These are phyloP conservation scores for Esox lucius DNA, from an alignment of 2,797 vertebrate species.

Conservation along the genomic window DNA sequence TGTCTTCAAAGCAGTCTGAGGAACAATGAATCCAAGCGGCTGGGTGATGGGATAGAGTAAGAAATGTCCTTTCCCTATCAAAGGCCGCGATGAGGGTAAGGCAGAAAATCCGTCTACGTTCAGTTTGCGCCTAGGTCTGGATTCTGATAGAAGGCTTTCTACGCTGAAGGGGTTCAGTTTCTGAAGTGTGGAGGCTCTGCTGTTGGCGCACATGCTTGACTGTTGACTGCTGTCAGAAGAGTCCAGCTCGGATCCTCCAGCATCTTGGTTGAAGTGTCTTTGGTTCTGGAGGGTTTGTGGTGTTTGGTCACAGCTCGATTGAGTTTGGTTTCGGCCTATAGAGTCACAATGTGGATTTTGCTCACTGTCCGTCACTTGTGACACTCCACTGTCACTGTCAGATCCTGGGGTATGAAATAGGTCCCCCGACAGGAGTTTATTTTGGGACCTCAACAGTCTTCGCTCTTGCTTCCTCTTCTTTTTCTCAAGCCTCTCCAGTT, in stretches of 20 bases:
- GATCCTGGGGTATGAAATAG: slow-evolving; percentile 93
- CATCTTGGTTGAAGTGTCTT: slow-evolving; percentile 78
- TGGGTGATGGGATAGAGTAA: slow-evolving; percentile 95
- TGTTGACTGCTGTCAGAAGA: slow-evolving; percentile 68
- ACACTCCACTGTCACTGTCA: slow-evolving; percentile 93
- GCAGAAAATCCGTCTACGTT: slow-evolving; percentile 79
- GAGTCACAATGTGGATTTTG: slow-evolving; percentile 65
- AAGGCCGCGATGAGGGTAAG: slow-evolving; percentile 84
- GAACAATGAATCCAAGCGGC: slow-evolving; percentile 95
- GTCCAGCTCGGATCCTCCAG: slow-evolving; percentile 81
- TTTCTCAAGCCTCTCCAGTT: slow-evolving; percentile 92
- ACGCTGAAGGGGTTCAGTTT: slow-evolving; percentile 96
- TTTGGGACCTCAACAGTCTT: slow-evolving; percentile 90
- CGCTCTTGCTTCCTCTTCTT: slow-evolving; percentile 96
- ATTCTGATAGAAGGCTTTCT: slow-evolving; percentile 93
- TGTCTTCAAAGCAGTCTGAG: slow-evolving; percentile 86
- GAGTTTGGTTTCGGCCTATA: slow-evolving; percentile 60
- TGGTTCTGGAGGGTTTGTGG: slow-evolving; percentile 77
- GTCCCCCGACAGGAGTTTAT: slow-evolving; percentile 81
- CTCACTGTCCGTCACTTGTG: slow-evolving; percentile 82
- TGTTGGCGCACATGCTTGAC: slow-evolving; percentile 67
- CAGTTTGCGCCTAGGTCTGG: slow-evolving; percentile 86
- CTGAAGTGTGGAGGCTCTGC: slow-evolving; percentile 74
- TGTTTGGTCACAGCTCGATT: slow-evolving; percentile 75
- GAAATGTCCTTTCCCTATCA: slow-evolving; percentile 95